Base-by-base conservation (phyloP, 2,797 vertebrate genomes). In the Varecia variegata region DNA sequence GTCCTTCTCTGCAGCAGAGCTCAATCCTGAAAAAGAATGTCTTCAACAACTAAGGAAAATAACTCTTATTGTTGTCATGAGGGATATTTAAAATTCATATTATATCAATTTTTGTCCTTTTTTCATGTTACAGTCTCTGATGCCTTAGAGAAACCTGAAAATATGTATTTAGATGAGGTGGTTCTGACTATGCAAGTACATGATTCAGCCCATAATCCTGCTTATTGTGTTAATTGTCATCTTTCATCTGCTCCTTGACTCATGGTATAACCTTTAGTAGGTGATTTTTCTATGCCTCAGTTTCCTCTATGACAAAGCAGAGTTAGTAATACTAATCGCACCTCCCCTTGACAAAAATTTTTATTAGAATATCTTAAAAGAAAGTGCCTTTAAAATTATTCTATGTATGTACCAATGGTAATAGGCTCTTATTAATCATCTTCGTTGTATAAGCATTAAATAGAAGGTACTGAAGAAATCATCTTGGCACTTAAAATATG, bases 181-280 rank as follows among this genome's bases (percentile, higher is more conserved):
- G 50, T 82, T 96, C 86, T 96, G 82, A 89, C 73, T 82, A 18
- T 87, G 30, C 45, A 87, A 80, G n/a, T 73, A n/a, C 47, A 6
- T 96, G 93, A 97, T 81, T 97, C 89, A 98, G 71, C 71, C 23
- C 45, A 23, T 52, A 79, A 17, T 74, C 50, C 40, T 74, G 12
- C 45, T 50, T n/a, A 38, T 8, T 40, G 25, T 54, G 30, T 50
- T 93, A 56, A 47, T 15, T 84, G 45, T 89, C 82, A 74, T 87
- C 65, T 87, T 68, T 93, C 77, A 47, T 65, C 83, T 80, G 43
- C 54, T 91, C 27, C 65, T 54, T 97, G 97, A 97, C 81, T 97
- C 97, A 97, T 38, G n/a, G 35, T 56, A 1, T 65, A 88, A 96
- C 89, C 96, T 97, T 97, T 88, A 97, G 52, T 62, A 84, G 83